Evolutionary conservation across 2,113 vertebrate species (phyloP).

Genomic region (Toxotes jaculatrix): DNA sequence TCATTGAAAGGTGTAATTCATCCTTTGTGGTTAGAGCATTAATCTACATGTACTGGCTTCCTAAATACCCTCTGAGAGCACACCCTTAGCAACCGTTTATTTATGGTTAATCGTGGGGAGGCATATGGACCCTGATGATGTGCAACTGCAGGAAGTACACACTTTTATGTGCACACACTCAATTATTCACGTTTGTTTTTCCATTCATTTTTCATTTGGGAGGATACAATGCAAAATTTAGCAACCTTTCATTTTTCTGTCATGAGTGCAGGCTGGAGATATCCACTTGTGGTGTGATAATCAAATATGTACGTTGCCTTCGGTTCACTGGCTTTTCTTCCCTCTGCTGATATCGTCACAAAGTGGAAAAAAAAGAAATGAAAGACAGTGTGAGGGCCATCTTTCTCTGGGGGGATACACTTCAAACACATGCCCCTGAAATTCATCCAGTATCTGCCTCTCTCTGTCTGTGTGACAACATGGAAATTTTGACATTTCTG

Average conservation of each 20-base stretch:
- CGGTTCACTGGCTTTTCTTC: conserved; percentile 16
- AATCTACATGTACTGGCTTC: conserved; percentile 31
- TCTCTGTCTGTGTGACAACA: conserved; percentile 68
- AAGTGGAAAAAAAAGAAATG: conserved; percentile 38
- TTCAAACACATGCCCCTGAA: conserved; percentile 67
- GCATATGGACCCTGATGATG: neutral
- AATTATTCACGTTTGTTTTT: neutral
- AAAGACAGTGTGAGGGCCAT: conserved; percentile 28
- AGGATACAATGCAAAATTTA: neutral
- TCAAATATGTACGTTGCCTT: conserved; percentile 26
- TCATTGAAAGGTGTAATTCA: conserved; percentile 66
- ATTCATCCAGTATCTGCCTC: conserved; percentile 49
- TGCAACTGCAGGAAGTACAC: neutral
- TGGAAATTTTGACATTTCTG: conserved; percentile 85
- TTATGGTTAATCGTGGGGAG: neutral
- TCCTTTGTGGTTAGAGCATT: conserved; percentile 50
- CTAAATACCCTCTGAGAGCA: conserved; percentile 27
- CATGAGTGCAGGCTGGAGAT: neutral
- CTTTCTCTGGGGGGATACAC: conserved; percentile 46
- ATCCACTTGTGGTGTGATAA: conserved; percentile 4
- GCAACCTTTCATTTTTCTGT: neutral
- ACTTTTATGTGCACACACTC: neutral
- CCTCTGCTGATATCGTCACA: conserved; percentile 33
- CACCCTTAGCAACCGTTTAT: conserved; percentile 29
- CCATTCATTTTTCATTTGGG: neutral